A percentile compares a stretch with the other conserved stretches of the same genome.
Evolutionary conservation across 2,797 vertebrate genomes (phyloP).

Genomic region (Triplophysa yarkandensis): DNA sequence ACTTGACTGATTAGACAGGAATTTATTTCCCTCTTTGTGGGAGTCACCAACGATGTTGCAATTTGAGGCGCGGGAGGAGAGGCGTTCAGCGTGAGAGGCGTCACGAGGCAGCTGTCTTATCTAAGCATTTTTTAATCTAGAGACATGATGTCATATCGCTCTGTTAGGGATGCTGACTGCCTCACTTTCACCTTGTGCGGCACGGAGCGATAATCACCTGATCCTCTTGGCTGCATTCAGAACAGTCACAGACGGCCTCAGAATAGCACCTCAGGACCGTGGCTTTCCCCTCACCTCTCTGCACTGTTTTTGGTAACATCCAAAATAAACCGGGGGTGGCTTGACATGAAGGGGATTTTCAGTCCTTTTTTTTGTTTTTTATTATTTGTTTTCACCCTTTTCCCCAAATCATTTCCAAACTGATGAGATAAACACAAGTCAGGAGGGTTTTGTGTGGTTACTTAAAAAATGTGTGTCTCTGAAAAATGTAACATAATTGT

Average conservation of each 20-base stretch:
- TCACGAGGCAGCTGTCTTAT: conserved; percentile 54
- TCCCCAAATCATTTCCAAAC: conserved; percentile 3
- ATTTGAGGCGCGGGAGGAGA: conserved; percentile 15
- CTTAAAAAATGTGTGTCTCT: conserved; percentile 35
- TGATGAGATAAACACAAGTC: conserved; percentile 15
- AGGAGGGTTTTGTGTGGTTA: conserved; percentile 37
- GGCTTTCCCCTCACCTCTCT: conserved; percentile 54
- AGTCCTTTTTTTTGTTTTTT: background rate
- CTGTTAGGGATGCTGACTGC: conserved; percentile 55
- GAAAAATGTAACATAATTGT: conserved; percentile 31
- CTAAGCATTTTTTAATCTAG: conserved; percentile 59
- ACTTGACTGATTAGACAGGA: conserved; percentile 69
- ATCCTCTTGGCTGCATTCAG: conserved; percentile 59
- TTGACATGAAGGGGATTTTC: background rate
- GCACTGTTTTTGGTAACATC: conserved; percentile 54
- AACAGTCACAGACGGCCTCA: conserved; percentile 60
- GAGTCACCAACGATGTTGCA: conserved; percentile 12
- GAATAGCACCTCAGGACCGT: conserved; percentile 57
- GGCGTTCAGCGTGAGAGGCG: conserved; percentile 18
- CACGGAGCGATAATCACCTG: conserved; percentile 58
- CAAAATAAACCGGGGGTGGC: conserved; percentile 47
- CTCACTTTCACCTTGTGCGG: conserved; percentile 56
- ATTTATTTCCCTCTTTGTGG: conserved; percentile 23
- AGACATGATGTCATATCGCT: conserved; percentile 65
- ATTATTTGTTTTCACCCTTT: background rate